Percentiles rank a stretch among this genome's conserved stretches.
Evolutionary conservation across 1,140 invertebrate species (phyloP).

Genomic region (Drosophila varians): DNA sequence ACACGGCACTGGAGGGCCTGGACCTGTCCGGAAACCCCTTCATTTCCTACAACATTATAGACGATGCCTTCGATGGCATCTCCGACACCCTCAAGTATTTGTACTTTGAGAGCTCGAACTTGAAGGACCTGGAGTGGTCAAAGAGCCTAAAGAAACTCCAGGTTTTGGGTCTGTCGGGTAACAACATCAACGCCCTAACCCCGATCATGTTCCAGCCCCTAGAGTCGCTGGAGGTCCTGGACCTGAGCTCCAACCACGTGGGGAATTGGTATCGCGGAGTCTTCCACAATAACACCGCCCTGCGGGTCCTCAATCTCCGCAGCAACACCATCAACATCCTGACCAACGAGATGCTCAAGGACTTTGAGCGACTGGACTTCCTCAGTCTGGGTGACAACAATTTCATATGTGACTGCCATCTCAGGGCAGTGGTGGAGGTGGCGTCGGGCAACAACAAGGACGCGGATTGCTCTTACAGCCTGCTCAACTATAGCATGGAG

Average conservation of each 20-base stretch:
- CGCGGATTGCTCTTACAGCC: constrained; percentile 54
- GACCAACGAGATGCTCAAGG: constrained; percentile 84
- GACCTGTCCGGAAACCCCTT: constrained; percentile 85
- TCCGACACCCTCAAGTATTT: constrained; percentile 83
- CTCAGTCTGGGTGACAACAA: constrained; percentile 84
- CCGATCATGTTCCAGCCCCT: constrained; percentile 60
- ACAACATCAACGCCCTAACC: constrained; percentile 83
- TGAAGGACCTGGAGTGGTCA: constrained; percentile 81
- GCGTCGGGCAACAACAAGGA: constrained; percentile 71
- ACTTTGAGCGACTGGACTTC: constrained; percentile 74
- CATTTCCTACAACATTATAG: constrained; percentile 67
- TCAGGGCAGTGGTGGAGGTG: constrained; percentile 84
- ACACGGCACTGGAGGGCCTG: constrained; percentile 83
- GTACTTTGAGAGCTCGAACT: constrained; percentile 83
- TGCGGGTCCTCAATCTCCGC: constrained; percentile 83
- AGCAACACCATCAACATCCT: constrained; percentile 85
- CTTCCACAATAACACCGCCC: constrained; percentile 75
- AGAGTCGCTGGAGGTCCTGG: constrained; percentile 83
- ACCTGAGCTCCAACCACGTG: constrained; percentile 85
- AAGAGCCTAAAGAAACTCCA: constrained; percentile 80
- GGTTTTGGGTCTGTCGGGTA: constrained; percentile 83
- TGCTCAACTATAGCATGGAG: constrained; percentile 28
- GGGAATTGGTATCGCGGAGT: constrained; percentile 84
- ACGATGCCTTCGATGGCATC: constrained; percentile 80
- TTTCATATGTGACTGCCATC: constrained; percentile 85